Percentiles rank a stretch among this genome's conserved stretches.
phyloP scores from a whole-genome alignment of 2,888 invertebrate genomes.

The Hipparchia semele region DNA sequence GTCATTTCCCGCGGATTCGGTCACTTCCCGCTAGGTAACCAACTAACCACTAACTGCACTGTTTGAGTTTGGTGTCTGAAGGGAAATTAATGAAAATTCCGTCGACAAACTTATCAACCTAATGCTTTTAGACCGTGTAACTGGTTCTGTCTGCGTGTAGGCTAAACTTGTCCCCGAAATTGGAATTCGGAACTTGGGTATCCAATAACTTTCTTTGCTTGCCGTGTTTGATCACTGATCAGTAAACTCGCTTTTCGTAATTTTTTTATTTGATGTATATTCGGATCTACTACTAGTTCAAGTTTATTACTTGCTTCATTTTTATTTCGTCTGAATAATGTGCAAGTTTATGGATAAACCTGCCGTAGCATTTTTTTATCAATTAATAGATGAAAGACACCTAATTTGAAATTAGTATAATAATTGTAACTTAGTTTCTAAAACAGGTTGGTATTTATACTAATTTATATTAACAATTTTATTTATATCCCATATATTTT shows the following conservation, averaged over 20 bases:
- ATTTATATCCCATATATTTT: background rate
- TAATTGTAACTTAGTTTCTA: too few species aligned
- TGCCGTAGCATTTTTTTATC: too few species aligned
- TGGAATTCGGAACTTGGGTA: constrained; percentile 26
- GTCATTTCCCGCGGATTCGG: constrained; percentile 44
- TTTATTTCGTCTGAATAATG: too few species aligned
- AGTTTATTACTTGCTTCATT: too few species aligned
- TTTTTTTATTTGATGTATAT: background rate
- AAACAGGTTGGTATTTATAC: too few species aligned
- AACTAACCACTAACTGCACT: constrained; percentile 36
- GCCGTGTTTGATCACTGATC: constrained; percentile 4
- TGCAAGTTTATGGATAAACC: too few species aligned
- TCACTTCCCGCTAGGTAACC: constrained; percentile 37
- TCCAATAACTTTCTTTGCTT: constrained; percentile 4
- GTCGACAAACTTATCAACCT: constrained; percentile 28
- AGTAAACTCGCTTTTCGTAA: constrained; percentile 6
- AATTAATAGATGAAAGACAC: too few species aligned
- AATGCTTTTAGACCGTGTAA: constrained; percentile 29
- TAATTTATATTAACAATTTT: background rate
- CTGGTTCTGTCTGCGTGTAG: constrained; percentile 25
- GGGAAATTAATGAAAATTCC: constrained; percentile 36
- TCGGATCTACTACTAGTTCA: background rate
- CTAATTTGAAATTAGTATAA: too few species aligned
- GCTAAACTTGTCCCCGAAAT: constrained; percentile 18
- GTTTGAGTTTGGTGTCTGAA: constrained; percentile 36